Conservation (phyloP, 1,140 invertebrate genomes). For the Aphelinus certus region DNA sequence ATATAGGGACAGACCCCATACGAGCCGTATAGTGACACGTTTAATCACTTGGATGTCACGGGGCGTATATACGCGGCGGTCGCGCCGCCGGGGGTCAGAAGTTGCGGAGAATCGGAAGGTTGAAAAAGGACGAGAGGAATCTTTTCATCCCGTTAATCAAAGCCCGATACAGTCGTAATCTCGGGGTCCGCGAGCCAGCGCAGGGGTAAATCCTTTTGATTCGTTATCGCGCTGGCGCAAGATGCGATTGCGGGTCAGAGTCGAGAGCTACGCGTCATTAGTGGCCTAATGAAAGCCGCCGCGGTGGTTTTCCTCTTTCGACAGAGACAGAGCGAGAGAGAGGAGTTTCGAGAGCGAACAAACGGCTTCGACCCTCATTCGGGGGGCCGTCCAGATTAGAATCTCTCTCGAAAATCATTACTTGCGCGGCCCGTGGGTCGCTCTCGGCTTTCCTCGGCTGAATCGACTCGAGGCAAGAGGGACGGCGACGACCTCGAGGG, state of each 20-base stretch:
- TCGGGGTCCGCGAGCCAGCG: not conserved
- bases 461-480: slow-evolving; percentile 43
- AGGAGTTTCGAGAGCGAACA: slow-evolving; percentile 15
- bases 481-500: slow-evolving; percentile 18
- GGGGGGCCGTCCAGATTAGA: slow-evolving; percentile 51
- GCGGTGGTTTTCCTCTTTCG: not conserved
- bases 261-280: slow-evolving; percentile 4
- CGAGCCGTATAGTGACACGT: too few relatives aligned
- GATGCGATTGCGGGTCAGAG: slow-evolving; percentile 23
- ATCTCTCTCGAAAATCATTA: slow-evolving; percentile 60
- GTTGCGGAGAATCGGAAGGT: not conserved
- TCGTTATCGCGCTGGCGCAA: slow-evolving; percentile 13
- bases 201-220: not conserved
- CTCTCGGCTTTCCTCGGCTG: slow-evolving; percentile 1
- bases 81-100: too few relatives aligned
- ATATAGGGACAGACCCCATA: too few relatives aligned
- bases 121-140: slow-evolving; percentile 32
- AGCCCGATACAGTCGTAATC: slow-evolving; percentile 30
- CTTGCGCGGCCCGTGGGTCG: slow-evolving; percentile 35
- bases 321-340: not conserved
- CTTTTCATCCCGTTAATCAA: slow-evolving; percentile 35
- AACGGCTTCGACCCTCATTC: not conserved
- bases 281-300: slow-evolving; percentile 31
- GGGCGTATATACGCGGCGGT: too few relatives aligned
- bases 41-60: too few relatives aligned